Evolutionary conservation across 1,140 invertebrate genomes (phyloP).

Genomic region (Ips nitidus): DNA sequence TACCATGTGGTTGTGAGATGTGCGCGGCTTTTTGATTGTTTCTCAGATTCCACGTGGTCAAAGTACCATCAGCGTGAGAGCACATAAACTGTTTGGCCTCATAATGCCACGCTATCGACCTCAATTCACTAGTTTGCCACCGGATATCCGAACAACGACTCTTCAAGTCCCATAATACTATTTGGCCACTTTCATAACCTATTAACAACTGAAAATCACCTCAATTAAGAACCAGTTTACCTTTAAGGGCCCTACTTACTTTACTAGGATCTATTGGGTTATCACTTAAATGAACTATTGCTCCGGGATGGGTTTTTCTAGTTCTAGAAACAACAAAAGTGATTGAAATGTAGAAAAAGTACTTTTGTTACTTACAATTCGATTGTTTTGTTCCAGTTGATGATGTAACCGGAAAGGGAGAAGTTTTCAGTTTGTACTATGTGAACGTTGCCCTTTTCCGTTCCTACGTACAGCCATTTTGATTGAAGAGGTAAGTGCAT

Average conservation of each 20-base stretch:
- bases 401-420: slow-evolving; percentile 94
- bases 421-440: slow-evolving; percentile 97
- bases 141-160: slow-evolving; percentile 78
- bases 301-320: slow-evolving; percentile 91
- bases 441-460: slow-evolving; percentile 97
- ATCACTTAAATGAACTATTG: slow-evolving; percentile 93
- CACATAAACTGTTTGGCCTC: slow-evolving; percentile 99
- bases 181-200: slow-evolving; percentile 91
- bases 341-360: slow-evolving; percentile 49
- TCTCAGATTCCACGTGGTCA: slow-evolving; percentile 87
- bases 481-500: slow-evolving; percentile 93
- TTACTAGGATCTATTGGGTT: slow-evolving; percentile 94
- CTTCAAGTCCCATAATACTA: slow-evolving; percentile 95
- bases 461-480: slow-evolving; percentile 98
- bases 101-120: slow-evolving; percentile 92
- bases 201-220: slow-evolving; percentile 81
- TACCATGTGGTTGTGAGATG: slow-evolving; percentile 89
- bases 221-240: neutral
- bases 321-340: slow-evolving; percentile 68
- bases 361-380: slow-evolving; percentile 84
- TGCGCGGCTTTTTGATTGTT: slow-evolving; percentile 75
- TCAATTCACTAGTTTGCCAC: slow-evolving; percentile 77
- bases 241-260: slow-evolving; percentile 59
- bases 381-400: slow-evolving; percentile 99
- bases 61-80: slow-evolving; percentile 91